phyloP scores from a whole-genome alignment of 2,888 invertebrate species.

The Drosophila engyochracea region DNA sequence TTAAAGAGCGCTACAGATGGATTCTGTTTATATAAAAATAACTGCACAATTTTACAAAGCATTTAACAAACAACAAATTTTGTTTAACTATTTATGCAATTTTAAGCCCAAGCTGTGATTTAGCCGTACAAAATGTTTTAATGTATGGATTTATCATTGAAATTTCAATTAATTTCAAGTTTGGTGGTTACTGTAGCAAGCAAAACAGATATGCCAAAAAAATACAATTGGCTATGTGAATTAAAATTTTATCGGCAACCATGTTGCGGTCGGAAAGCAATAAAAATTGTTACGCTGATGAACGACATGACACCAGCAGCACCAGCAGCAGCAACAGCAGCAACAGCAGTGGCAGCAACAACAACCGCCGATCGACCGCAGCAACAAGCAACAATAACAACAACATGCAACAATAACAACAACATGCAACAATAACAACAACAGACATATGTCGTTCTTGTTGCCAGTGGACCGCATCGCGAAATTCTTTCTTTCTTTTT shows the following conservation, averaged over 20 bases:
- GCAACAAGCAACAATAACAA: slow-evolving; percentile 43
- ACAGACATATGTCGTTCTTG: slow-evolving; percentile 33
- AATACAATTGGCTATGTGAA: slow-evolving; percentile 59
- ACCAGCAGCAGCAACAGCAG: slow-evolving; percentile 39
- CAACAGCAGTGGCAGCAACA: slow-evolving; percentile 38
- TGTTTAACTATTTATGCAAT: not conserved
- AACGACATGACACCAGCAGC: slow-evolving; percentile 77
- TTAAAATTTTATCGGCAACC: slow-evolving; percentile 79
- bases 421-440: slow-evolving; percentile 36
- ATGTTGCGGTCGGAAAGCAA: slow-evolving; percentile 72
- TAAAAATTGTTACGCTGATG: slow-evolving; percentile 79
- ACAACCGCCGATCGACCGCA: slow-evolving; percentile 57
- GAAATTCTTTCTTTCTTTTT: slow-evolving; percentile 59
- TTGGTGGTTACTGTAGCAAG: not conserved
- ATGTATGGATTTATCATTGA: not conserved
- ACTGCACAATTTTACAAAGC: not conserved
- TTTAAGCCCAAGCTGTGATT: not conserved
- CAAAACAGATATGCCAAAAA: slow-evolving; percentile 4
- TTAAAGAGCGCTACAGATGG: slow-evolving; percentile 38
- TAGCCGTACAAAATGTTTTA: not conserved
- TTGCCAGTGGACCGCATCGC: slow-evolving; percentile 61
- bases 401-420: slow-evolving; percentile 42
- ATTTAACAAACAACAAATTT: not conserved
- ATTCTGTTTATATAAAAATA: not conserved
- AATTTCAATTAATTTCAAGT: not conserved